phyloP scores from a whole-genome alignment of 2,797 vertebrate genomes.

The Danio choprae region DNA sequence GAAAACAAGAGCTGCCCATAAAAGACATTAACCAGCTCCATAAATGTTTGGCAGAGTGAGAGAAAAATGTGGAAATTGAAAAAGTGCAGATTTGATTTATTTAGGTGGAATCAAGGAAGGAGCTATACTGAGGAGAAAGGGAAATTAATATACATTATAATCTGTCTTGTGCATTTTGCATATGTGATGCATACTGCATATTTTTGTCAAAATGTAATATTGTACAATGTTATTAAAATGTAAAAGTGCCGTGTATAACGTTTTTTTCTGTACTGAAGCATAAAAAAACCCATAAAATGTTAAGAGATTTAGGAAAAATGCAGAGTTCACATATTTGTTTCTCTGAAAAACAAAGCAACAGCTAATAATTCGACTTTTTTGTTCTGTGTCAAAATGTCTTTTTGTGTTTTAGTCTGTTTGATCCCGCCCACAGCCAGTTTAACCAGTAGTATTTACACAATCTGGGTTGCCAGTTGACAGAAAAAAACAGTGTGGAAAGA shows the following conservation, averaged over 20 bases:
- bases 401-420: background rate
- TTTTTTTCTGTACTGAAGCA: no score
- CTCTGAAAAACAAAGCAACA: no score
- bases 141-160: background rate
- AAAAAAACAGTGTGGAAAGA: background rate
- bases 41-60: constrained; percentile 65
- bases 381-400: background rate
- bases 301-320: no score
- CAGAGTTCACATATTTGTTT: no score
- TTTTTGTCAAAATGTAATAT: background rate
- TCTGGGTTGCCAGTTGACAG: background rate
- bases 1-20: constrained; percentile 66
- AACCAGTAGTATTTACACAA: background rate
- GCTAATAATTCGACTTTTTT: no score
- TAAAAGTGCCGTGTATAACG: background rate
- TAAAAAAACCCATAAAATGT: no score
- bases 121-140: background rate
- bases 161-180: background rate
- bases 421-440: background rate
- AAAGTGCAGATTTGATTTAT: constrained; percentile 32
- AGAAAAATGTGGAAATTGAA: constrained; percentile 24
- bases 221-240: background rate
- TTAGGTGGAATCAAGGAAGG: background rate
- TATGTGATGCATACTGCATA: background rate
- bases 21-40: constrained; percentile 66